Percentiles rank a stretch among this genome's conserved stretches.
These are phyloP conservation scores for Macrotis lagotis DNA, from an alignment of 2,113 vertebrate genomes.

Conservation along the genomic window DNA sequence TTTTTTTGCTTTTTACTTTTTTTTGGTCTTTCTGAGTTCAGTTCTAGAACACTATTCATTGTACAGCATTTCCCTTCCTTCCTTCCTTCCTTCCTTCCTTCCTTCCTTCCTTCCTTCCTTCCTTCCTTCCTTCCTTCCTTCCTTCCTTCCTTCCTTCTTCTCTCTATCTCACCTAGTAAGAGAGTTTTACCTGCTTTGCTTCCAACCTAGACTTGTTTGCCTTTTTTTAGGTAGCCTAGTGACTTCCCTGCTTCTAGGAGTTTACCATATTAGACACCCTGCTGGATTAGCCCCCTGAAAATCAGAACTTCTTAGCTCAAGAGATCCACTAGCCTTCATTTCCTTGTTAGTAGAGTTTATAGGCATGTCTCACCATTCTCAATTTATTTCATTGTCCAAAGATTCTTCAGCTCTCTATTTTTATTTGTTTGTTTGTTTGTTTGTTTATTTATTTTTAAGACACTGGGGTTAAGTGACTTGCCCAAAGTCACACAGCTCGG, in stretches of 20 bases:
- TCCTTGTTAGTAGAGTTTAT: background rate
- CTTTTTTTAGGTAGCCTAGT: background rate
- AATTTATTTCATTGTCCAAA: background rate
- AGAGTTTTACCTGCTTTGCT: background rate
- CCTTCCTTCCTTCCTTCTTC: no score
- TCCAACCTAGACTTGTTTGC: background rate
- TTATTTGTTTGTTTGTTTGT: no score
- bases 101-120: no score
- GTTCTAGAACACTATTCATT: background rate
- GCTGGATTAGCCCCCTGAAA: background rate
- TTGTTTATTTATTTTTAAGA: no score
- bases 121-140: no score
- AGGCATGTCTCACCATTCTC: background rate
- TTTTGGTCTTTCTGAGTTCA: background rate
- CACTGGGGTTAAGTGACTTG: no score
- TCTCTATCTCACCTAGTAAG: background rate
- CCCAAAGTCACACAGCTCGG: no score
- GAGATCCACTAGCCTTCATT: background rate
- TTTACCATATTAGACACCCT: background rate
- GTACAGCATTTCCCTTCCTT: no score
- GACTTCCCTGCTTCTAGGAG: background rate
- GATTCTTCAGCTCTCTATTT: background rate
- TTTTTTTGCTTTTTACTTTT: no score
- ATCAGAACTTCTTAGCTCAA: background rate
- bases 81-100: no score